Evolutionary conservation across 2,888 invertebrate species (phyloP).

Genomic region (Clunio marinus): DNA sequence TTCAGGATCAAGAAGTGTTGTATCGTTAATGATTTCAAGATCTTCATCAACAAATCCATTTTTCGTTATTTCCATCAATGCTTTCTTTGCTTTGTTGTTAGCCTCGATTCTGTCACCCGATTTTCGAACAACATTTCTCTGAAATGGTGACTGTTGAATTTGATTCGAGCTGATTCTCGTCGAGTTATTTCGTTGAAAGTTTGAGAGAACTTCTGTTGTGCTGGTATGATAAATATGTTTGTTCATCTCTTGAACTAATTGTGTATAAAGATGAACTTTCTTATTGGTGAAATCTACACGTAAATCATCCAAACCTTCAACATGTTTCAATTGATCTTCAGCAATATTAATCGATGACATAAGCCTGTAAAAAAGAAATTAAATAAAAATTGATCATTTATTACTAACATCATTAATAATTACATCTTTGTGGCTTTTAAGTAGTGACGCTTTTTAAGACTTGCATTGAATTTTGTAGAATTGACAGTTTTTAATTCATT

Average conservation of each 20-base stretch:
- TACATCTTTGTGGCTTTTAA: conserved; percentile 74
- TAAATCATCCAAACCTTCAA: conserved; percentile 79
- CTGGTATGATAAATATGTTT: conserved; percentile 66
- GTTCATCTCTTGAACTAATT: conserved; percentile 66
- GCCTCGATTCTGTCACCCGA: conserved; percentile 57
- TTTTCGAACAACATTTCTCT: conserved; percentile 57
- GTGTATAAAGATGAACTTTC: conserved; percentile 61
- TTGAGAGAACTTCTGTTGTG: conserved; percentile 52
- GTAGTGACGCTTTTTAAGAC: conserved; percentile 65
- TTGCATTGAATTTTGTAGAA: conserved; percentile 29
- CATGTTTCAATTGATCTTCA: conserved; percentile 69
- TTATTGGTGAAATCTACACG: conserved; percentile 64
- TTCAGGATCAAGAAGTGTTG: conserved; percentile 58
- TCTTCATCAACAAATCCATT: conserved; percentile 45
- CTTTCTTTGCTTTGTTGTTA: conserved; percentile 54
- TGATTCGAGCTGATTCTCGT: conserved; percentile 52
- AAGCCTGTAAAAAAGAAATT: conserved; percentile 47
- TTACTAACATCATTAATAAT: conserved; percentile 44
- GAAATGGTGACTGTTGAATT: conserved; percentile 55
- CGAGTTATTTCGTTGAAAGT: conserved; percentile 60
- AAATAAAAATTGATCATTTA: conserved; percentile 43
- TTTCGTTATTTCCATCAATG: conserved; percentile 55
- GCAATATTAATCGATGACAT: conserved; percentile 65
- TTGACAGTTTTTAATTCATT: conserved; percentile 53
- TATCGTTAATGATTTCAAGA: conserved; percentile 57